phyloP scores from a whole-genome alignment of 1,140 invertebrate genomes.

The Alviniconcha marisindica region DNA sequence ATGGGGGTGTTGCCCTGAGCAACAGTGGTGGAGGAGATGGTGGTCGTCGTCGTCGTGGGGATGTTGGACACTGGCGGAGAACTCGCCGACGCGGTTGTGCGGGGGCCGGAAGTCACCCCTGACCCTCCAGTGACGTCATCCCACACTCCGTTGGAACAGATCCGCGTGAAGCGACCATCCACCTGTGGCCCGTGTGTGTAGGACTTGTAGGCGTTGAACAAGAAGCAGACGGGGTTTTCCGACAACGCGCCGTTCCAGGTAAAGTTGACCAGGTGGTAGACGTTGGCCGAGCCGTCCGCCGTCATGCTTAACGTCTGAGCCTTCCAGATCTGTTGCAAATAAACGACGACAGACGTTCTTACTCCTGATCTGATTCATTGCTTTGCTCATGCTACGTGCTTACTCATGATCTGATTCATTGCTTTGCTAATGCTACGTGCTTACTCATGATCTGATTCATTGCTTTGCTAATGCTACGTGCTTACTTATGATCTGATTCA shows the following conservation, averaged over 20 bases:
- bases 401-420: no score
- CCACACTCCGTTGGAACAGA: background rate
- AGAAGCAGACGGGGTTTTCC: background rate
- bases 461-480: no score
- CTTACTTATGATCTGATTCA: no score
- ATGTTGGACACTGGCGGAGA: no score
- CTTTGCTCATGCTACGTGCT: no score
- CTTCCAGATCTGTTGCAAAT: constrained; percentile 1
- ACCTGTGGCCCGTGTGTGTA: background rate
- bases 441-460: no score
- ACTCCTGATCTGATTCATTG: no score
- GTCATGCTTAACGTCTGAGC: background rate
- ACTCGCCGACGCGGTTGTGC: background rate
- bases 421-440: no score
- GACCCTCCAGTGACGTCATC: background rate
- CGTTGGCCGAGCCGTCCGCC: background rate
- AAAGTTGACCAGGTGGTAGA: background rate
- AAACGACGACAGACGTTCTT: no score
- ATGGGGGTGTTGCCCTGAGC: no score
- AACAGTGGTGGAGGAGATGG: background rate
- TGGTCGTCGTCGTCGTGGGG: background rate
- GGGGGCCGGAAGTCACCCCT: background rate
- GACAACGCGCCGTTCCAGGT: background rate
- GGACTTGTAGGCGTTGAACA: constrained; percentile 7
- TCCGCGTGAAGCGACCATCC: background rate